These are phyloP conservation scores for Diprion similis DNA, from an alignment of 1,140 invertebrate species.

Conservation along the genomic window DNA sequence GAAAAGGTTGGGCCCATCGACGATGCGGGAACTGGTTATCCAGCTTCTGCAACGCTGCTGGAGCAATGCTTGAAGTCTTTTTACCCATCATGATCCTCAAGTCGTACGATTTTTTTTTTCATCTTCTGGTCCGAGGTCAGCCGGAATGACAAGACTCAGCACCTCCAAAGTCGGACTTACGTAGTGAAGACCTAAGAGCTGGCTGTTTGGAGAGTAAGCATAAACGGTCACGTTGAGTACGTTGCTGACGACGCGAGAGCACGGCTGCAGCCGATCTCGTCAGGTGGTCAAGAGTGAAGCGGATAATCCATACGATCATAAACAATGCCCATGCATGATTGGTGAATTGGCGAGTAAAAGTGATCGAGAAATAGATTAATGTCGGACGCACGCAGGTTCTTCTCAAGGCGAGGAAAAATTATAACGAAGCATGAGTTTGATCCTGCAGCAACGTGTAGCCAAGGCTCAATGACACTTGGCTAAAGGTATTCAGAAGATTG, in stretches of 20 bases:
- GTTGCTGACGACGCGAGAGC: too few species aligned
- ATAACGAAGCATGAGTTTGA: background rate
- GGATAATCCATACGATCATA: background rate
- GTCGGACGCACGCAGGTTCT: background rate
- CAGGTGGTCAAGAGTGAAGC: background rate
- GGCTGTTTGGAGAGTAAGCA: background rate
- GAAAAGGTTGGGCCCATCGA: too few species aligned
- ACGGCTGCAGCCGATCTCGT: too few species aligned
- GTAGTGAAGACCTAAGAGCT: too few species aligned
- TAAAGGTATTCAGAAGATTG: background rate
- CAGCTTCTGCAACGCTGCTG: background rate
- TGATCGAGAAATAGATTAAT: background rate
- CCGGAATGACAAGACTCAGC: too few species aligned
- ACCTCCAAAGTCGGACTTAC: too few species aligned
- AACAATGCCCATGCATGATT: background rate
- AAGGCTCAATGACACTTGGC: background rate
- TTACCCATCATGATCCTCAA: too few species aligned
- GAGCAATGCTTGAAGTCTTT: background rate
- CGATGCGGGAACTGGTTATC: too few species aligned
- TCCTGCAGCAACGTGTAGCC: background rate
- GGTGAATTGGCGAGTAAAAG: background rate
- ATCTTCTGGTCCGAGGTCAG: too few species aligned
- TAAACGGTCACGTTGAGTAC: background rate
- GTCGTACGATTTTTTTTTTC: too few species aligned
- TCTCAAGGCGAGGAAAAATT: background rate